phyloP scores from a whole-genome alignment of 2,113 vertebrate genomes.

The Calyptomena viridis region DNA sequence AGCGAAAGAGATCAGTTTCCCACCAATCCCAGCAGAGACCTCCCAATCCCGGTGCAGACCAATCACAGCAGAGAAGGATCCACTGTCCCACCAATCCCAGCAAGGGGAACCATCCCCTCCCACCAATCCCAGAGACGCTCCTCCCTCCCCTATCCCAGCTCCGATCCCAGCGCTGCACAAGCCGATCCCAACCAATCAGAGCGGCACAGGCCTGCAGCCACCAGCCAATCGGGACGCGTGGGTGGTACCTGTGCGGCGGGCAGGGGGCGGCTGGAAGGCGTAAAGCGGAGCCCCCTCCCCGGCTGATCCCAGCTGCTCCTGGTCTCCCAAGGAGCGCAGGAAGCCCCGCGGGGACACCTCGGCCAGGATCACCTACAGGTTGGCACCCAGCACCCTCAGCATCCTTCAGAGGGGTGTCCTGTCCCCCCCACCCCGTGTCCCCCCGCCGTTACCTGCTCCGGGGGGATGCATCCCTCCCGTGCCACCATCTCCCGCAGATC shows the following conservation, averaged over 20 bases:
- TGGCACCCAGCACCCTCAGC: background rate
- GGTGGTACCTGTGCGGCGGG: constrained; percentile 75
- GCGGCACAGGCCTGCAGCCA: accelerated
- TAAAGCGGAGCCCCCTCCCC: constrained; percentile 84
- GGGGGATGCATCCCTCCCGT: constrained; percentile 79
- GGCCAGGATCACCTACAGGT: constrained; percentile 83
- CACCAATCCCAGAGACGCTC: background rate
- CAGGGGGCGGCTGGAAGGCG: constrained; percentile 83
- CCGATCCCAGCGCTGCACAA: background rate
- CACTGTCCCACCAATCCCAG: background rate
- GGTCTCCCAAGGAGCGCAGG: constrained; percentile 87
- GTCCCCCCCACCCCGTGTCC: background rate
- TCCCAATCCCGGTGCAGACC: background rate
- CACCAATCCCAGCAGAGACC: too few species aligned
- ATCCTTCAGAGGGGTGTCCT: background rate
- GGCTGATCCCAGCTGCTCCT: constrained; percentile 82
- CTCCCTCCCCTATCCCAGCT: accelerated
- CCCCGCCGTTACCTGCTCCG: constrained; percentile 78
- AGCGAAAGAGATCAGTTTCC: too few species aligned
- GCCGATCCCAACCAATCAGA: background rate
- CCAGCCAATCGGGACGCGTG: accelerated
- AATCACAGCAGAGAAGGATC: background rate
- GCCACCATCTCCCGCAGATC: constrained; percentile 86
- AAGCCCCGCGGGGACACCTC: constrained; percentile 86
- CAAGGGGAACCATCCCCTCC: accelerated